Conservation (phyloP, 1,140 invertebrate genomes). For the Calliphora vicina region DNA sequence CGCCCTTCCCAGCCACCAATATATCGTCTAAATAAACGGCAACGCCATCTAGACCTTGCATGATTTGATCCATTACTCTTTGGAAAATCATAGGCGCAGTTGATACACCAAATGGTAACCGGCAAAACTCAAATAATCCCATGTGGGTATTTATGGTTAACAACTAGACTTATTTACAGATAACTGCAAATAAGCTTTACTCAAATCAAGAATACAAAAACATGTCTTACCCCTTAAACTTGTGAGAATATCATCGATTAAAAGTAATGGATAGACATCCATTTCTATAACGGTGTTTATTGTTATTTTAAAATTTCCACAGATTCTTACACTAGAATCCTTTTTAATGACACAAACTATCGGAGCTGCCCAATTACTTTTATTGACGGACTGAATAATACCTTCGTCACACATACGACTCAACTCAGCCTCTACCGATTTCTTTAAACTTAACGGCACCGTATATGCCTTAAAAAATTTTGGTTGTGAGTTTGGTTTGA, state of each 20-base stretch:
- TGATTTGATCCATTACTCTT: conserved; percentile 6
- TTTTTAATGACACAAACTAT: conserved; percentile 31
- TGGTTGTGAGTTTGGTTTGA: not conserved
- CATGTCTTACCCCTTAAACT: conserved; percentile 1
- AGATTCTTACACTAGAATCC: conserved; percentile 15
- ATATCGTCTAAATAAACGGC: not conserved
- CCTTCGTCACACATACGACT: not conserved
- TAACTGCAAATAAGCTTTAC: not conserved
- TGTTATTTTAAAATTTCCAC: conserved; percentile 27
- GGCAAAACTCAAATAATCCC: conserved; percentile 14
- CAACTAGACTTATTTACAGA: not conserved
- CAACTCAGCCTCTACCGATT: not conserved
- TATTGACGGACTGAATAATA: conserved; percentile 10
- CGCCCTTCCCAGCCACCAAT: not conserved
- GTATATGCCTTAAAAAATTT: conserved; percentile 16
- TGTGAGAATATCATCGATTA: conserved; percentile 4
- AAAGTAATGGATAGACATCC: conserved; percentile 14
- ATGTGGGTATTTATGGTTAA: not conserved
- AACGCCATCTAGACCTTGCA: not conserved
- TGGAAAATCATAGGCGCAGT: conserved; percentile 23
- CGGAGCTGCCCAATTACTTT: conserved; percentile 20
- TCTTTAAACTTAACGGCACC: not conserved
- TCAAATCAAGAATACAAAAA: conserved; percentile 8
- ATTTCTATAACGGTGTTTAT: conserved; percentile 15
- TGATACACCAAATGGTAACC: not conserved